Evolutionary conservation across 1,140 invertebrate species (phyloP).

Genomic region (Trichoplusia ni): DNA sequence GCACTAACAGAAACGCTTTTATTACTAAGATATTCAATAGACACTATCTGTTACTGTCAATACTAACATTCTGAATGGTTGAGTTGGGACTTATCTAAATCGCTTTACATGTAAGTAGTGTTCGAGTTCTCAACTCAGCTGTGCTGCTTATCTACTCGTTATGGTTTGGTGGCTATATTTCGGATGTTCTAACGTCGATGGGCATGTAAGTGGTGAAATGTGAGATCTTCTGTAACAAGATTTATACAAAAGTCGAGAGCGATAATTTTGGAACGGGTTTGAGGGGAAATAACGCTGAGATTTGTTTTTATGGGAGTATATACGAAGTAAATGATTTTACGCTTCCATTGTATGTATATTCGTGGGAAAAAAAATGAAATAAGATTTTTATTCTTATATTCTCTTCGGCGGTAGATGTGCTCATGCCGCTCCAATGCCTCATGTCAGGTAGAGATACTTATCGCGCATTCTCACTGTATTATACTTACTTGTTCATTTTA

Average conservation of each 20-base stretch:
- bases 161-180: conserved; percentile 12
- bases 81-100: conserved; percentile 37
- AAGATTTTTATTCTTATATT: conserved; percentile 4
- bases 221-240: not conserved
- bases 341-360: conserved; percentile 4
- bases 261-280: not conserved
- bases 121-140: conserved; percentile 7
- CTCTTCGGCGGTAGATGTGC: not conserved
- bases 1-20: conserved; percentile 37
- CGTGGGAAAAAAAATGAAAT: not conserved
- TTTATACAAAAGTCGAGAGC: not conserved
- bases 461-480: conserved; percentile 4
- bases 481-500: conserved; percentile 8
- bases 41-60: conserved; percentile 38
- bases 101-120: conserved; percentile 35
- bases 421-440: not conserved
- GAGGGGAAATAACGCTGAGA: not conserved
- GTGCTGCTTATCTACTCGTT: conserved; percentile 23
- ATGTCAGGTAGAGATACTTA: conserved; percentile 14
- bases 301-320: not conserved
- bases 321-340: not conserved
- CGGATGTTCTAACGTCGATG: not conserved
- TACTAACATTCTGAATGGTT: conserved; percentile 37
- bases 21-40: conserved; percentile 41
- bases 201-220: conserved; percentile 10